A percentile compares a stretch with the other conserved stretches of the same genome.
Evolutionary conservation across 2,888 invertebrate species (phyloP).

Genomic region (Cordilura impudica): DNA sequence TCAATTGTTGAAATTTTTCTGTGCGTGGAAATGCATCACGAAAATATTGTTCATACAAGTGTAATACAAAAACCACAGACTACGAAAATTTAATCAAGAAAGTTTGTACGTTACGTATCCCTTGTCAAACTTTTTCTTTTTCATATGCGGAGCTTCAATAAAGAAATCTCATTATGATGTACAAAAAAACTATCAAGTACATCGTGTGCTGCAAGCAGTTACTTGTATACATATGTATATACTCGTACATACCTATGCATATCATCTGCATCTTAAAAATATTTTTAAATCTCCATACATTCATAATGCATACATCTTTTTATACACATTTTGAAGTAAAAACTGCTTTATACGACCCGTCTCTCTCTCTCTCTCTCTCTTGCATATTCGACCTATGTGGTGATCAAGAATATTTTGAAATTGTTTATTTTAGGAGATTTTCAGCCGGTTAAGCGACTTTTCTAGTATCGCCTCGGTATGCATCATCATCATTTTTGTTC

Average conservation of each 20-base stretch:
- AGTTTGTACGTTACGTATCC: slow-evolving; percentile 15
- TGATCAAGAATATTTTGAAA: slow-evolving; percentile 13
- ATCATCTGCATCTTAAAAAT: slow-evolving; percentile 42
- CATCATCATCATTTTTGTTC: slow-evolving; percentile 8
- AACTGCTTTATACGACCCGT: slow-evolving; percentile 3
- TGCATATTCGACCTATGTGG: not conserved
- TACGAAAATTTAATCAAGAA: slow-evolving; percentile 30
- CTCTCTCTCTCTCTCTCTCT: not conserved
- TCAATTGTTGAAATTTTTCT: too few species aligned
- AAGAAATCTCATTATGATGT: slow-evolving; percentile 19
- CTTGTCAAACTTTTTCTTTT: slow-evolving; percentile 5
- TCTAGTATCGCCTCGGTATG: slow-evolving; percentile 35
- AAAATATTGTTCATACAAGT: too few species aligned
- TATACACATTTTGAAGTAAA: slow-evolving; percentile 12
- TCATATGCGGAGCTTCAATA: not conserved
- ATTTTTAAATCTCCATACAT: slow-evolving; percentile 13
- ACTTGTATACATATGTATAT: not conserved
- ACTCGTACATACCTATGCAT: slow-evolving; percentile 30
- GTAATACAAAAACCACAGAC: slow-evolving; percentile 34
- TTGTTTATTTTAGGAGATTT: slow-evolving; percentile 21
- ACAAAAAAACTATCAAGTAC: not conserved
- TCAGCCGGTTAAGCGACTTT: slow-evolving; percentile 56
- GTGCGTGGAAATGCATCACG: too few species aligned
- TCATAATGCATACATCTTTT: not conserved
- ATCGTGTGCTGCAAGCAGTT: not conserved